Evolutionary conservation across 2,888 invertebrate genomes (phyloP).

Genomic region (Rutpela maculata): DNA sequence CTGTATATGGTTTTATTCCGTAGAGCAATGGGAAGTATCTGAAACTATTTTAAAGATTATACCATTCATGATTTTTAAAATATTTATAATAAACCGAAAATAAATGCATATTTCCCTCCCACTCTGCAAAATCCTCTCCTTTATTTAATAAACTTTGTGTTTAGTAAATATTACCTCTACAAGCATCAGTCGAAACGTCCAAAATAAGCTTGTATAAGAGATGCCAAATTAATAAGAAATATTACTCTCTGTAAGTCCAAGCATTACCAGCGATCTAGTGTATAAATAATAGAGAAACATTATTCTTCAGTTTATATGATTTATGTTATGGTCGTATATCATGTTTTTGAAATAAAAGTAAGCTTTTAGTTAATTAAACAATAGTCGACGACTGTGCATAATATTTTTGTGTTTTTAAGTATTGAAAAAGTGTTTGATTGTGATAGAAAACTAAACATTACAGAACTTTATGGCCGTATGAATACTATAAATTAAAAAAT

Average conservation of each 20-base stretch:
- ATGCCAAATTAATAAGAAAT: neutral
- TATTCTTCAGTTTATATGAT: neutral
- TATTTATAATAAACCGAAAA: no score
- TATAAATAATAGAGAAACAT: neutral
- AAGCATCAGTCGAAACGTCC: no score
- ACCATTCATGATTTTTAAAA: no score
- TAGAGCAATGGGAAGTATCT: no score
- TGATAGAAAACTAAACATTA: neutral
- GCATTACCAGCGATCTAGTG: neutral
- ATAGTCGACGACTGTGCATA: neutral
- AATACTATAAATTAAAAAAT: neutral
- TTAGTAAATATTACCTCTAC: no score
- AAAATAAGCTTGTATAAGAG: neutral
- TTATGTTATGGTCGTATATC: neutral
- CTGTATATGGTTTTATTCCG: no score
- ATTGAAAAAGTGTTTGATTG: neutral
- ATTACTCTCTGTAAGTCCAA: neutral
- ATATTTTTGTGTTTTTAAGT: neutral
- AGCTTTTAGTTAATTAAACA: neutral
- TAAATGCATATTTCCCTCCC: no score
- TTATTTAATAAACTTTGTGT: no score
- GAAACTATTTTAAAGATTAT: no score
- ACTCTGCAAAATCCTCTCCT: no score
- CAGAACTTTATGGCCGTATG: neutral
- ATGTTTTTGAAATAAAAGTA: neutral